Base-by-base conservation (phyloP, 2,113 vertebrate species). In the Bostrychus sinensis region DNA sequence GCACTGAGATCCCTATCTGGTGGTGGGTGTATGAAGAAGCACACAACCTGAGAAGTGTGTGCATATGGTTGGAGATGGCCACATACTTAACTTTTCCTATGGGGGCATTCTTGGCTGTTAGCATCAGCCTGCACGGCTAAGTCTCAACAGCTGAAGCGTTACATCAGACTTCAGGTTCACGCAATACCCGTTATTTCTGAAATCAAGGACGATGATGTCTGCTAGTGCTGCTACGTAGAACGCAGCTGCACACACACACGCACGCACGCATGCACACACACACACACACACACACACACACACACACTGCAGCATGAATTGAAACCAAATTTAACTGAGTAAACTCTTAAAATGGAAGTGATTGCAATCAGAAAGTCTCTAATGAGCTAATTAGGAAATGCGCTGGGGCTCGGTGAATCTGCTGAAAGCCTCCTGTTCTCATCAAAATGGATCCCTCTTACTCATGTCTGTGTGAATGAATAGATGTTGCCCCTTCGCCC, bases 301-400 rank as follows among this genome's bases (percentile, higher is more conserved):
- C 23, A 1, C 36, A 3, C 16, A 17, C 48, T n/a, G 14, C 26
- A 25, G 42, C 48, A 55, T 34, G 56, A 56, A 64, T 41, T 63
- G 9, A 62, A 79, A 66, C 42, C 30, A 61, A 32, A 68, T 73
- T 28, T 68, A 70, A 64, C 57, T 51, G 30, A 56, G 57, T 48
- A 42, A 71, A 75, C 71, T 55, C 78, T 71, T 63, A 62, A 64
- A 76, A 82, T 51, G 20, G 66, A 75, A 77, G 74, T 89, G 78
- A 91, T 90, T 91, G 86, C 87, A 89, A 86, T 89, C 83, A 88
- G 81, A 80, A 66, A 14, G 79, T 75, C 55, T 81, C 67, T 82
- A 83, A 87, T 84, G 82, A 86, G 78, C 78, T 83, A 82, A 87
- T 90, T 84, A 82, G 63, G 43, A 70, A 80, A 76, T 54, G 66